Evolutionary conservation across 2,797 vertebrate genomes (phyloP), one percentile per base, ranked within the genome.

Genomic region (Morelia viridis): DNA sequence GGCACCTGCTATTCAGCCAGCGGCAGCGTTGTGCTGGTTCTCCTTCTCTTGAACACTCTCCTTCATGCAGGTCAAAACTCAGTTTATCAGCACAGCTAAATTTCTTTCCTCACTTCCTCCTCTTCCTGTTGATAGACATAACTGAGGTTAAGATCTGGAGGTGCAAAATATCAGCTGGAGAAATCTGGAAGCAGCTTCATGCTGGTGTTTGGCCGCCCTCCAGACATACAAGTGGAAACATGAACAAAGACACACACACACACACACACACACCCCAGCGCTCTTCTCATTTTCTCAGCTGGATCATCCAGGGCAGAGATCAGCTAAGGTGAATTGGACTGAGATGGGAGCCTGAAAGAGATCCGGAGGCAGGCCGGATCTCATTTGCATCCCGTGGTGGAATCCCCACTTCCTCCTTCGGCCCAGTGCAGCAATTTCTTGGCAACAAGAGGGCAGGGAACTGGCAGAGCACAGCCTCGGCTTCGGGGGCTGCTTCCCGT

Each of bases 321-420:
- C 91, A 91, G 58, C 88, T 53, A 28, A 68, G 89, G 86, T 1
- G 24, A 90, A 41, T 62, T 57, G 41, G 58, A 24, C 0, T 9
- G 41, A 50, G 87, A 65, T 87, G 15, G 8, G 56, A 71, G n/a
- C 2, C 2, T 0, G 0, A 0, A 0, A 91, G 5, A 28, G 35
- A 80, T 46, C 19, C 71, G 24, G 19, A 80, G 71, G 13, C n/a
- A n/a, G 31, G 65, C n/a, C 13, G 17, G 65, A 19, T 24, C 60
- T 35, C 71, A 35, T 41, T 46, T 0, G 3, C 35, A 10, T 10
- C 19, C 24, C 22, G 7, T 4, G 35, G 19, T 5, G 35, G 9
- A 24, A 46, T 28, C 11, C 10, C 4, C 64, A 10, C 60, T 1
- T 7, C 2, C 26, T n/a, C 17, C 15, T 19, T 35, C 71, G 41